A percentile compares a stretch with the other conserved stretches of the same genome.
phyloP scores from a whole-genome alignment of 2,888 invertebrate species.

The Andricus quercusramuli region DNA sequence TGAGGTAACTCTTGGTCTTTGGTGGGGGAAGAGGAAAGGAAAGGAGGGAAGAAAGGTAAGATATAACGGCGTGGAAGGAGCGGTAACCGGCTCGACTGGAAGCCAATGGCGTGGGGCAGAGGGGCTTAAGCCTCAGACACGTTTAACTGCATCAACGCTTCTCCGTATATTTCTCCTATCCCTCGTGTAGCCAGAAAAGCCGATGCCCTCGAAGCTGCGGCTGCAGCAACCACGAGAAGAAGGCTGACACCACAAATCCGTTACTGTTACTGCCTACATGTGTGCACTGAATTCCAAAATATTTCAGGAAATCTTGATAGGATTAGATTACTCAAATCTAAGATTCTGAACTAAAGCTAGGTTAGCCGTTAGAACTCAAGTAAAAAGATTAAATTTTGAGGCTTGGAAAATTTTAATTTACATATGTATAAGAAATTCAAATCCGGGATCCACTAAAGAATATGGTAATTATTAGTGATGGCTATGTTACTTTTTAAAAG shows the following conservation, averaged over 20 bases:
- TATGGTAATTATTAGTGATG: too few species aligned
- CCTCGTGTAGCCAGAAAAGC: constrained; percentile 54
- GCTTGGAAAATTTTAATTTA: too few species aligned
- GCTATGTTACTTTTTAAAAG: too few species aligned
- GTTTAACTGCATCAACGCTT: constrained; percentile 42
- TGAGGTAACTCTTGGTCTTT: constrained; percentile 44
- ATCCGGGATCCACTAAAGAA: too few species aligned
- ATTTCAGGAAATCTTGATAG: background rate
- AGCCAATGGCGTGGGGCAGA: constrained; percentile 73
- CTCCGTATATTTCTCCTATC: constrained; percentile 44
- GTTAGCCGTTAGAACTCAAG: background rate
- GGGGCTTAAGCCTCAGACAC: constrained; percentile 34
- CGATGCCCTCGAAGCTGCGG: constrained; percentile 59
- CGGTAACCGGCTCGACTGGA: constrained; percentile 75
- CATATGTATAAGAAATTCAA: too few species aligned
- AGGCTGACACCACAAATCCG: constrained; percentile 36
- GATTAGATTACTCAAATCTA: constrained; percentile 8
- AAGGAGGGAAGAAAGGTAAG: constrained; percentile 52
- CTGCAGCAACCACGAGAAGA: constrained; percentile 37
- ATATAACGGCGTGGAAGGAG: constrained; percentile 73
- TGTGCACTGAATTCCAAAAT: constrained; percentile 5
- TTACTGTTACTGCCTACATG: constrained; percentile 10
- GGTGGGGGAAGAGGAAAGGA: constrained; percentile 50
- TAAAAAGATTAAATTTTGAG: background rate
- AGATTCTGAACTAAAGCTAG: background rate